Evolutionary conservation across 1,140 invertebrate genomes (phyloP), one percentile per base, ranked within the genome.

Genomic region (Rhyacophila brunnea): DNA sequence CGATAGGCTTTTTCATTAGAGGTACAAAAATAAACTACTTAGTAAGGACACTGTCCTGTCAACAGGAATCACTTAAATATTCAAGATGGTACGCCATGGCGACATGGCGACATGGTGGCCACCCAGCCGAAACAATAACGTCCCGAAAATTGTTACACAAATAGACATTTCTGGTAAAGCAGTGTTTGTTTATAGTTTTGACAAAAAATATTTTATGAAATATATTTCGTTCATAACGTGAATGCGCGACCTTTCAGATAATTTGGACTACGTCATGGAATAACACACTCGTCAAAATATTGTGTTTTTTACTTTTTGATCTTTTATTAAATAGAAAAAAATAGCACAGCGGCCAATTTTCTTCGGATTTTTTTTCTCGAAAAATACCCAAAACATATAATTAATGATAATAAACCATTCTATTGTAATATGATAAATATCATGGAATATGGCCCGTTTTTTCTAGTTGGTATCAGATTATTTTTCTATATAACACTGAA

Each of bases 131-230:
- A 52, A 15, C 55, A 53, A 62, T 57, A n/a, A 47, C 35, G 53
- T n/a, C 13, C 53, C 32, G 54, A 47, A 62, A 47, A 46, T 62
- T 58, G 42, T 45, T 36, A 47, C 50, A 23, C 48, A 62, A 62
- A 62, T 48, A 62, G 38, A 49, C 40, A 55, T 17, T 28, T 20
- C 35, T 36, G 19, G 35, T 44, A 19, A 43, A 52, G 17, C 35
- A 18, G 38, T 52, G 38, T 43, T 58, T 62, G 40, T 52, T 58
- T 50, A 54, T 62, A 62, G 49, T 62, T 62, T 52, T 13, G 35
- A 46, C 56, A 17, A 62, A 52, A 57, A 52, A 46, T 19, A 59
- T 44, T 28, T 17, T 23, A 13, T 38, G 19, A 19, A 18, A 45
- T 11, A 19, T 58, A 43, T 36, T 44, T 20, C 13, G 48, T 44